Percentiles rank a stretch among this genome's conserved stretches.
Conservation (phyloP, 2,797 vertebrate genomes). For the Sebastes matsubarae region DNA sequence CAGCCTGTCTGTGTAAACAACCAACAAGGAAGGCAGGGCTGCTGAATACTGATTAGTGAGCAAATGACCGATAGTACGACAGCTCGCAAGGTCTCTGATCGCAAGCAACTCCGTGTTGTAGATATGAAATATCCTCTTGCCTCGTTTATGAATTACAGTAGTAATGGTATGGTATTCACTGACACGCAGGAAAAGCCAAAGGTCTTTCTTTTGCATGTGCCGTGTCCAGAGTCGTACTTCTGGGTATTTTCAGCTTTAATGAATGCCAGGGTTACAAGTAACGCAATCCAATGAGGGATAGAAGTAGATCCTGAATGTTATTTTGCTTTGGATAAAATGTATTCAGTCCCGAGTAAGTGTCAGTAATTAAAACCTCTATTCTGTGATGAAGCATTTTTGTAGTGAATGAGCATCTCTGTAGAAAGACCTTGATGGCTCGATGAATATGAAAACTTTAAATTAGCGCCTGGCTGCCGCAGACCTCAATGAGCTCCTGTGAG, state of each 20-base stretch:
- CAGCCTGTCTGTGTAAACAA: constrained; percentile 74
- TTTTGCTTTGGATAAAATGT: not conserved
- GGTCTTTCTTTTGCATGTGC: not conserved
- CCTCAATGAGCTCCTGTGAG: constrained; percentile 16
- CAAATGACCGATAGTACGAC: constrained; percentile 35
- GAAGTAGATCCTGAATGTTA: not conserved
- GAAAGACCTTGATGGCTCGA: constrained; percentile 8
- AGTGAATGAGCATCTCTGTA: not conserved
- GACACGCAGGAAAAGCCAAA: constrained; percentile 24
- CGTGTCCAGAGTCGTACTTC: not conserved
- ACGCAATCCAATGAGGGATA: not conserved
- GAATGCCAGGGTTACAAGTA: constrained; percentile 11
- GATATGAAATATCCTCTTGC: constrained; percentile 36
- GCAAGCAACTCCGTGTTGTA: not conserved
- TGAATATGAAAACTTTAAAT: constrained; percentile 34
- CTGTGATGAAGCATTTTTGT: not conserved
- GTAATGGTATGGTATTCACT: constrained; percentile 4
- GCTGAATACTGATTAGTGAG: constrained; percentile 66
- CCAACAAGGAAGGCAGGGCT: constrained; percentile 45
- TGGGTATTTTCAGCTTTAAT: constrained; percentile 10
- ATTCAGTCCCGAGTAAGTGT: not conserved
- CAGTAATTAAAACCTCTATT: constrained; percentile 8
- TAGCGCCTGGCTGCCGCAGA: constrained; percentile 1
- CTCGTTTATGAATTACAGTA: constrained; percentile 29
- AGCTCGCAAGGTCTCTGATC: constrained; percentile 59